A percentile compares a stretch with the other conserved stretches of the same genome.
These are phyloP conservation scores for Typhlichthys eigenmanni DNA, from an alignment of 2,797 vertebrate genomes.

Conservation along the genomic window DNA sequence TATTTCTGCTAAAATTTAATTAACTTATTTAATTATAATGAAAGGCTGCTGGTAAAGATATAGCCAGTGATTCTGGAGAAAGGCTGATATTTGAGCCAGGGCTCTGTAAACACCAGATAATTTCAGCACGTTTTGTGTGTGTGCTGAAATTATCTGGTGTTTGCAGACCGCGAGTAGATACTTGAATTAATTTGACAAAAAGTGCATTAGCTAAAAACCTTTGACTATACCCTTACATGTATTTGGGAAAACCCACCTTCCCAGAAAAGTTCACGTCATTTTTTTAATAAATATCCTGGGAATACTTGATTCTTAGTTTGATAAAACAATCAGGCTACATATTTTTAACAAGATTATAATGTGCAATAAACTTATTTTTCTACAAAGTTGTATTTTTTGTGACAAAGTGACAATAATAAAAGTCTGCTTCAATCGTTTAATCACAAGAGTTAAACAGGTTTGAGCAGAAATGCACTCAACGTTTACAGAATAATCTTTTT, in stretches of 20 bases:
- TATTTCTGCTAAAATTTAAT: slow-evolving; percentile 32
- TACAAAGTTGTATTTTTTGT: slow-evolving; percentile 29
- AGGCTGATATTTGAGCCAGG: no score
- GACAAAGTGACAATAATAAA: slow-evolving; percentile 11
- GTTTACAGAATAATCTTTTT: neutral
- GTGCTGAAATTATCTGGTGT: no score
- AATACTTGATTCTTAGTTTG: slow-evolving; percentile 62
- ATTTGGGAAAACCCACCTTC: no score
- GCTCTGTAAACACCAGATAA: no score
- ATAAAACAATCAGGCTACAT: slow-evolving; percentile 47
- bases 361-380: slow-evolving; percentile 70
- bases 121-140: no score
- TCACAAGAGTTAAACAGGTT: slow-evolving; percentile 54
- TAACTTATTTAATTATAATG: slow-evolving; percentile 19
- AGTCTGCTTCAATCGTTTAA: slow-evolving; percentile 58
- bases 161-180: no score
- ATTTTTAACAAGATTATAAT: slow-evolving; percentile 32
- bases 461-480: slow-evolving; percentile 35
- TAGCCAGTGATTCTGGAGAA: no score
- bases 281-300: slow-evolving; percentile 50
- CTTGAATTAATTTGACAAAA: no score
- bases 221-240: no score
- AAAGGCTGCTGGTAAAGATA: slow-evolving; percentile 3
- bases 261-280: neutral
- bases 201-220: no score